phyloP scores from a whole-genome alignment of 2,888 invertebrate species.

The Microplitis deprimator region DNA sequence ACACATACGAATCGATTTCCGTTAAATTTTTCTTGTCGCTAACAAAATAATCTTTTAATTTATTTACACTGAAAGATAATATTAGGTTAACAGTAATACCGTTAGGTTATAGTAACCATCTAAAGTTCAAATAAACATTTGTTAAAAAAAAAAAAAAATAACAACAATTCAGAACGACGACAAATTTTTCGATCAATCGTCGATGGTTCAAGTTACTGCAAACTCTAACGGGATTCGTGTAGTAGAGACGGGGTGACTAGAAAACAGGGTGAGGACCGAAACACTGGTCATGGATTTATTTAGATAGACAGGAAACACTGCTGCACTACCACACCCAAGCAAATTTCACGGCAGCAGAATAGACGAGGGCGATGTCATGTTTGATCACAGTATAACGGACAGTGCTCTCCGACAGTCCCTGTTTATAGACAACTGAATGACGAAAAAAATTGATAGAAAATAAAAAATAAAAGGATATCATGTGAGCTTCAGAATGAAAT shows the following conservation, averaged over 20 bases:
- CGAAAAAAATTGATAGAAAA: constrained; percentile 18
- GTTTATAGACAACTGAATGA: constrained; percentile 20
- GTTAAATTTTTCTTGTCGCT: too few relatives aligned
- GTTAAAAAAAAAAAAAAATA: constrained; percentile 30
- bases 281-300: constrained; percentile 66
- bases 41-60: too few relatives aligned
- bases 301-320: constrained; percentile 66
- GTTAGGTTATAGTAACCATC: too few relatives aligned
- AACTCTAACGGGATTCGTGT: constrained; percentile 64
- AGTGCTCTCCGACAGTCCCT: constrained; percentile 15
- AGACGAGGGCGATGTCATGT: constrained; percentile 28
- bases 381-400: constrained; percentile 19
- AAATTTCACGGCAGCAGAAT: constrained; percentile 32
- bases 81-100: too few relatives aligned
- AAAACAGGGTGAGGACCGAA: constrained; percentile 39
- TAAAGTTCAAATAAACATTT: too few relatives aligned
- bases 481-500: neutral
- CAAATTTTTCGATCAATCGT: constrained; percentile 60
- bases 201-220: constrained; percentile 50
- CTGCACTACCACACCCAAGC: constrained; percentile 54
- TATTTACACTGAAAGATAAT: too few relatives aligned
- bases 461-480: constrained; percentile 11
- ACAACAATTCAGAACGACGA: constrained; percentile 35
- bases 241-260: constrained; percentile 60
- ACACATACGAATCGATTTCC: too few relatives aligned